Percentiles rank a stretch among this genome's conserved stretches.
Evolutionary conservation across 2,797 vertebrate species (phyloP).

Genomic region (Tiaroga cobitis): DNA sequence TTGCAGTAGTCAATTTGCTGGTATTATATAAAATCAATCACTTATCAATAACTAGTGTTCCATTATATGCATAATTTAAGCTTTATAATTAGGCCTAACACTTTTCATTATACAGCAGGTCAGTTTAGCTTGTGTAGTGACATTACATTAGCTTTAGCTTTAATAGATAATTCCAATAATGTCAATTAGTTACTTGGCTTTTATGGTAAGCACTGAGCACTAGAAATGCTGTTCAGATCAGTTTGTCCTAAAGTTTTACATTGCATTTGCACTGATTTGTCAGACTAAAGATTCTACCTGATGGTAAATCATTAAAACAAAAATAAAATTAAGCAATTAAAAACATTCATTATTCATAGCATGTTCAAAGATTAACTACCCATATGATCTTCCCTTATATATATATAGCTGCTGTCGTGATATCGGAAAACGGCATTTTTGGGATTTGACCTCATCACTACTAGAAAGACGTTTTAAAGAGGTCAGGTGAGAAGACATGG

Average conservation of each 20-base stretch:
- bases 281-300: neutral
- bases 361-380: neutral
- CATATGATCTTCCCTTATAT: neutral
- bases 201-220: neutral
- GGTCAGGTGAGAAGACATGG: neutral
- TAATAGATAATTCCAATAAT: neutral
- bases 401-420: neutral
- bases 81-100: no score
- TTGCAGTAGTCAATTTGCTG: neutral
- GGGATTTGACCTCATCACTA: slow-evolving; percentile 59
- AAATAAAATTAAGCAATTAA: neutral
- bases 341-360: neutral
- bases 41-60: neutral
- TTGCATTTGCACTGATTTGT: neutral
- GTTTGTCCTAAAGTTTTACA: neutral
- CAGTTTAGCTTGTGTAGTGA: neutral
- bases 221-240: neutral
- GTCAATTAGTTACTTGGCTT: neutral
- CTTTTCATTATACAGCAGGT: neutral
- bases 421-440: neutral
- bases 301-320: neutral
- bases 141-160: neutral
- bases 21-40: no score
- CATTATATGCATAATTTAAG: neutral
- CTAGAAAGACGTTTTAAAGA: slow-evolving; percentile 41